These are phyloP conservation scores for Osmerus eperlanus DNA, from an alignment of 2,113 vertebrate species.

Conservation along the genomic window DNA sequence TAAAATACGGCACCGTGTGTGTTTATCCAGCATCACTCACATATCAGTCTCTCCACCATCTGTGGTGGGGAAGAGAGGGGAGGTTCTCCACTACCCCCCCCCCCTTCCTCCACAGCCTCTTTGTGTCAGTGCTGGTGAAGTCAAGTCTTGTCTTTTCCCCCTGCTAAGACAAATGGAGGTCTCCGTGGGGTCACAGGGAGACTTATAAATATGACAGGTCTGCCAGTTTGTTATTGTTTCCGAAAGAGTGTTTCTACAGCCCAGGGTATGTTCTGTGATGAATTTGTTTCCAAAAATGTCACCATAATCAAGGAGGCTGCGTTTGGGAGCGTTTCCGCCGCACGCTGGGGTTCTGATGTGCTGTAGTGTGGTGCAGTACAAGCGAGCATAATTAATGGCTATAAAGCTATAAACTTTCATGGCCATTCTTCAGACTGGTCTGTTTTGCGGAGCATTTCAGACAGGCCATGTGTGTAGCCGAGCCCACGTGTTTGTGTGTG, in stretches of 20 bases:
- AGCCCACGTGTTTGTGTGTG: not conserved
- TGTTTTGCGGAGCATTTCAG: constrained; percentile 19
- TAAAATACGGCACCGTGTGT: constrained; percentile 29
- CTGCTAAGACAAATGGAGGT: constrained; percentile 52
- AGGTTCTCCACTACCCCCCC: not conserved
- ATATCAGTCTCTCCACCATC: constrained; percentile 8
- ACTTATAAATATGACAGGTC: constrained; percentile 50
- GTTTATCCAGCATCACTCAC: constrained; percentile 47
- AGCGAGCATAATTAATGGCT: constrained; percentile 41
- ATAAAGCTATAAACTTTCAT: constrained; percentile 39
- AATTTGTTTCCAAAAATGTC: constrained; percentile 52
- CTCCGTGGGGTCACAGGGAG: constrained; percentile 26
- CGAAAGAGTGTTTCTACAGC: constrained; percentile 38
- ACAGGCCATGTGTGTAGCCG: not conserved
- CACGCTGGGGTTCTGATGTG: constrained; percentile 38
- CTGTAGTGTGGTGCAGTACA: constrained; percentile 9
- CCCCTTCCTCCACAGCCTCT: constrained; percentile 7
- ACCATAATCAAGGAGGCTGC: constrained; percentile 37
- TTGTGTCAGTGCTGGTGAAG: not conserved
- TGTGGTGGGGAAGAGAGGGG: not conserved
- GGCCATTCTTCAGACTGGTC: constrained; percentile 9
- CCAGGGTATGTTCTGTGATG: constrained; percentile 51
- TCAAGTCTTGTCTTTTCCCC: constrained; percentile 39
- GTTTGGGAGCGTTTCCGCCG: constrained; percentile 43
- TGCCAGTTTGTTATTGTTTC: constrained; percentile 47